phyloP scores from a whole-genome alignment of 1,140 invertebrate species.

The Hypothenemus hampei region DNA sequence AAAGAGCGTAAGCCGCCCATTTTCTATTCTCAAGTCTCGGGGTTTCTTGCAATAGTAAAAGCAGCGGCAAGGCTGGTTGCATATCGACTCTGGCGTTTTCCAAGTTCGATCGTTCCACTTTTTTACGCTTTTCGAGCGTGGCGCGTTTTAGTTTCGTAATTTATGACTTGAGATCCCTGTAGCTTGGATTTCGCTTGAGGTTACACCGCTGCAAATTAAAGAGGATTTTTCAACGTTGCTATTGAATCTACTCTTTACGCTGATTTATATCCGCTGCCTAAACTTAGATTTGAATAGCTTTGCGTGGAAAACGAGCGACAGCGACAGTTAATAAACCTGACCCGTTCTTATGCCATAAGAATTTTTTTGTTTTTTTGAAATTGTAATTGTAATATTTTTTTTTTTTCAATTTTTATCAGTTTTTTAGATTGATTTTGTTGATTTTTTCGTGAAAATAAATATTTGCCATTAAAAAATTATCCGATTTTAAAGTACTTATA shows the following conservation, averaged over 20 bases:
- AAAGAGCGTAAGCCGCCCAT: conserved; percentile 17
- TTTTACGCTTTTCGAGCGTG: conserved; percentile 9
- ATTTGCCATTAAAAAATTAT: no score
- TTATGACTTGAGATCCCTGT: conserved; percentile 33
- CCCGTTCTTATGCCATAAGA: no score
- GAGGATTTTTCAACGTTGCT: conserved; percentile 43
- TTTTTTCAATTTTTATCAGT: no score
- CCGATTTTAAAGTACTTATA: no score
- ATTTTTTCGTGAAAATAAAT: no score
- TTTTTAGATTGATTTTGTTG: no score
- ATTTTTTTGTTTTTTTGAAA: no score
- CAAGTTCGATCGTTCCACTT: conserved; percentile 20
- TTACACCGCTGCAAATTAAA: conserved; percentile 42
- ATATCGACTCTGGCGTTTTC: conserved; percentile 14
- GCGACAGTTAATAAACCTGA: no score
- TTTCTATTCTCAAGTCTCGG: conserved; percentile 8
- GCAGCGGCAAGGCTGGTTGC: conserved; percentile 11
- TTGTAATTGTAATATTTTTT: no score
- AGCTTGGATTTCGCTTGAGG: conserved; percentile 32
- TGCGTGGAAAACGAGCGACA: no score
- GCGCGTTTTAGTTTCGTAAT: conserved; percentile 32
- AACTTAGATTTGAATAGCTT: conserved; percentile 25
- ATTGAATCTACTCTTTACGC: conserved; percentile 40
- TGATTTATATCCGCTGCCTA: conserved; percentile 36
- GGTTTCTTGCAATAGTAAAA: no score